Percentiles rank a stretch among this genome's conserved stretches.
Evolutionary conservation across 2,113 vertebrate species (phyloP).

Genomic region (Cephalopterus ornatus): DNA sequence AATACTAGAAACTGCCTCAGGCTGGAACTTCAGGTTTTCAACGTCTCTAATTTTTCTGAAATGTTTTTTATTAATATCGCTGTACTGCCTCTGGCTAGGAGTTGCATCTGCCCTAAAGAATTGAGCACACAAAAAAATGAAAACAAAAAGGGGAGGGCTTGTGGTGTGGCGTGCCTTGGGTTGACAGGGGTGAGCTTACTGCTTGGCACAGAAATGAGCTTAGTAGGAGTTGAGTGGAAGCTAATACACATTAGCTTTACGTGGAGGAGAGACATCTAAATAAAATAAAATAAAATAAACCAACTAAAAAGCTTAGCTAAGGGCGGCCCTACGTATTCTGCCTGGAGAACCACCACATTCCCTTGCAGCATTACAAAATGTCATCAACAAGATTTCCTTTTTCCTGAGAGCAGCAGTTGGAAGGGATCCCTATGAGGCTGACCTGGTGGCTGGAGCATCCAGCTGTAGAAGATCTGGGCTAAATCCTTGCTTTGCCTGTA

Average conservation of each 20-base stretch:
- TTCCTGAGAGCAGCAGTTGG: background rate
- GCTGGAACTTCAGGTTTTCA: background rate
- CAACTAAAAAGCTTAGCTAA: background rate
- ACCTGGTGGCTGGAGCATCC: background rate
- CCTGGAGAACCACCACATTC: background rate
- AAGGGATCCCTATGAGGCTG: background rate
- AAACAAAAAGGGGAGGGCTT: background rate
- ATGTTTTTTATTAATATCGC: background rate
- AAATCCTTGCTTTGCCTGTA: background rate
- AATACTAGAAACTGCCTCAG: background rate
- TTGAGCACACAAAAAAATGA: background rate
- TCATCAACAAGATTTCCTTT: background rate
- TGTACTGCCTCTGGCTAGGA: conserved; percentile 8
- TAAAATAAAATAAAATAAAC: background rate
- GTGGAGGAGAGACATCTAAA: background rate
- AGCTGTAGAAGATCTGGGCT: background rate
- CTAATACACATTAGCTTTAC: background rate
- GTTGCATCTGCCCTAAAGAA: background rate
- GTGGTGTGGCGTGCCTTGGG: background rate
- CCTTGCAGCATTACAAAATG: background rate
- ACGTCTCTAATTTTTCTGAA: background rate
- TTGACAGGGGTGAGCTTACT: background rate
- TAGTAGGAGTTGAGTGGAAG: background rate
- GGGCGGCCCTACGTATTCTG: background rate
- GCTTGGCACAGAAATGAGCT: background rate